phyloP scores from a whole-genome alignment of 1,140 invertebrate species.

The Cotesia vestalis region DNA sequence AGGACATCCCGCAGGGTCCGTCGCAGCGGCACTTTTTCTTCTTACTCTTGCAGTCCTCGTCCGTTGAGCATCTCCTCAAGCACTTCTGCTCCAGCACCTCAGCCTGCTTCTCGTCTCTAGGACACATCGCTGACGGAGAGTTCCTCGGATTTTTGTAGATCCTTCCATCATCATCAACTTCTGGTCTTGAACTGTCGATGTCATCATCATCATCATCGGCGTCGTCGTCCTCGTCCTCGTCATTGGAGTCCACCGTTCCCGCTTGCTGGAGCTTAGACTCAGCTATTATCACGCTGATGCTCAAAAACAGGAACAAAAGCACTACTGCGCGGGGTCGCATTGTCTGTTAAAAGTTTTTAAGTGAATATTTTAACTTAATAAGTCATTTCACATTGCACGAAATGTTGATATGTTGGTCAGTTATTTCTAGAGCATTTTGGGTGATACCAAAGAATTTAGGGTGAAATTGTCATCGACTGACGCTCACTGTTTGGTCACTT shows the following conservation, averaged over 20 bases:
- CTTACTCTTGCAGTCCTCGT: conserved; percentile 96
- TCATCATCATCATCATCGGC: conserved; percentile 69
- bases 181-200: conserved; percentile 65
- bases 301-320: conserved; percentile 50
- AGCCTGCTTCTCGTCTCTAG: conserved; percentile 80
- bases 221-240: conserved; percentile 72
- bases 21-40: conserved; percentile 97
- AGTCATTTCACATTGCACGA: conserved; percentile 5
- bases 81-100: conserved; percentile 79
- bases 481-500: no score
- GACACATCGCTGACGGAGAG: conserved; percentile 83
- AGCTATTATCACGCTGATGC: conserved; percentile 35
- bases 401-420: no score
- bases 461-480: no score
- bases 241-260: conserved; percentile 56
- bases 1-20: conserved; percentile 94
- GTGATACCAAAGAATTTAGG: no score
- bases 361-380: neutral
- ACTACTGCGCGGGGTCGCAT: conserved; percentile 56
- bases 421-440: no score
- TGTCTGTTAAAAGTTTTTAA: neutral
- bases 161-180: conserved; percentile 76
- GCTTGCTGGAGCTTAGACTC: conserved; percentile 59
- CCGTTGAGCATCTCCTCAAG: conserved; percentile 89
- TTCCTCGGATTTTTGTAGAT: conserved; percentile 91